Conservation (phyloP, 1,140 invertebrate genomes). For the Ctenoplectra terminalis region DNA sequence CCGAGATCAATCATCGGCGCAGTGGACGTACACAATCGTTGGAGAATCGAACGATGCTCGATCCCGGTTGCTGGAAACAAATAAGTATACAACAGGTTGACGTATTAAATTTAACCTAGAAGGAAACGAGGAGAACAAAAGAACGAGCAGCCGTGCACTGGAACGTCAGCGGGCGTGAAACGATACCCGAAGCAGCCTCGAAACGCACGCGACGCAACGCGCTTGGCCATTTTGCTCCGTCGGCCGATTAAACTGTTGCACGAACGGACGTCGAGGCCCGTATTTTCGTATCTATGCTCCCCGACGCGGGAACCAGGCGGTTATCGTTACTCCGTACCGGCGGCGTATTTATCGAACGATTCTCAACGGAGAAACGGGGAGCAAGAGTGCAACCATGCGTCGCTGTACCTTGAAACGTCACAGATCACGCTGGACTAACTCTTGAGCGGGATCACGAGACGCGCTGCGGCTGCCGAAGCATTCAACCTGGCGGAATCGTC, state of each 20-base stretch:
- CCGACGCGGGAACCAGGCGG: neutral
- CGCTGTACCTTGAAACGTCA: slow-evolving; percentile 64
- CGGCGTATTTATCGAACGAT: slow-evolving; percentile 18
- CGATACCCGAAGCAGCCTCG: neutral
- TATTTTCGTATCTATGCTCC: slow-evolving; percentile 19
- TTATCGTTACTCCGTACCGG: slow-evolving; percentile 20
- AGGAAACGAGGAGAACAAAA: neutral
- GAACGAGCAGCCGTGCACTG: neutral
- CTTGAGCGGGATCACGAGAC: slow-evolving; percentile 50
- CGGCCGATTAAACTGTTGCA: neutral
- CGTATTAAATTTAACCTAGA: neutral
- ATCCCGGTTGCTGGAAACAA: neutral
- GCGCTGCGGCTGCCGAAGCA: slow-evolving; percentile 36
- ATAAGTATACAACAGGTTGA: neutral
- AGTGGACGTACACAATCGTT: too few relatives aligned
- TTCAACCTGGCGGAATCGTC: slow-evolving; percentile 60
- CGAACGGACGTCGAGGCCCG: neutral
- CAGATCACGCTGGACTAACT: slow-evolving; percentile 62
- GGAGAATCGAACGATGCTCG: too few relatives aligned
- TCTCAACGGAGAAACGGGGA: slow-evolving; percentile 18
- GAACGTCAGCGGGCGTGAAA: slow-evolving; percentile 21
- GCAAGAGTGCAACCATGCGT: slow-evolving; percentile 46
- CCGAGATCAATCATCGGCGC: too few relatives aligned
- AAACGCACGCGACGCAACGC: neutral
- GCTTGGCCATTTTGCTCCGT: neutral